These are phyloP conservation scores for Bostrychus sinensis DNA, from an alignment of 2,113 vertebrate species.

Conservation along the genomic window DNA sequence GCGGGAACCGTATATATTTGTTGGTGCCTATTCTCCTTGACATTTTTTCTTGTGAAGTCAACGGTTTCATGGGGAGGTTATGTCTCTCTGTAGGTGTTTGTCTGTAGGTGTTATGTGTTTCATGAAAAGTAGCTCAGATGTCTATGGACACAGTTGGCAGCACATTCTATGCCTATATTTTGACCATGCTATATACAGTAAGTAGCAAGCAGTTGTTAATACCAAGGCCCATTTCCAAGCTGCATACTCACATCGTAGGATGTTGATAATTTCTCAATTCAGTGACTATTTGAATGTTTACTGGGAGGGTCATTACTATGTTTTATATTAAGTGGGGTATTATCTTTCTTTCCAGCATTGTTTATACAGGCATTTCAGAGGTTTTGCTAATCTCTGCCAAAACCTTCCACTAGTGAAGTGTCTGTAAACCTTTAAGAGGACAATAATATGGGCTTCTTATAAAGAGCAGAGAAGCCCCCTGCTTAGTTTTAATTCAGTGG, in stretches of 20 bases:
- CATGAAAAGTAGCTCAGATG: conserved; percentile 37
- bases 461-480: neutral
- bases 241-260: conserved; percentile 11
- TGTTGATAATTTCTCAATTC: neutral
- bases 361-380: neutral
- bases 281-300: neutral
- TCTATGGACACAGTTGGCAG: conserved; percentile 21
- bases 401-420: neutral
- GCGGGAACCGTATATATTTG: too few species aligned
- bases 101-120: conserved; percentile 7
- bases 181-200: conserved; percentile 40
- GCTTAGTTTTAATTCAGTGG: neutral
- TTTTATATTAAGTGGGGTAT: conserved; percentile 4
- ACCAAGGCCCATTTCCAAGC: conserved; percentile 53
- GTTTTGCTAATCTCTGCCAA: neutral
- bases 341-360: neutral
- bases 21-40: too few species aligned
- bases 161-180: conserved; percentile 65
- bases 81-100: too few species aligned
- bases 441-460: neutral
- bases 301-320: neutral
- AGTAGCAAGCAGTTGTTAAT: conserved; percentile 48
- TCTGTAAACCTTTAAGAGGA: neutral
- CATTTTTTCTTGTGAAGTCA: too few species aligned
- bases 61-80: too few species aligned